Percentiles rank a stretch among this genome's conserved stretches.
These are phyloP conservation scores for Platycercus adscitus DNA, from an alignment of 2,113 vertebrate species.

Conservation along the genomic window DNA sequence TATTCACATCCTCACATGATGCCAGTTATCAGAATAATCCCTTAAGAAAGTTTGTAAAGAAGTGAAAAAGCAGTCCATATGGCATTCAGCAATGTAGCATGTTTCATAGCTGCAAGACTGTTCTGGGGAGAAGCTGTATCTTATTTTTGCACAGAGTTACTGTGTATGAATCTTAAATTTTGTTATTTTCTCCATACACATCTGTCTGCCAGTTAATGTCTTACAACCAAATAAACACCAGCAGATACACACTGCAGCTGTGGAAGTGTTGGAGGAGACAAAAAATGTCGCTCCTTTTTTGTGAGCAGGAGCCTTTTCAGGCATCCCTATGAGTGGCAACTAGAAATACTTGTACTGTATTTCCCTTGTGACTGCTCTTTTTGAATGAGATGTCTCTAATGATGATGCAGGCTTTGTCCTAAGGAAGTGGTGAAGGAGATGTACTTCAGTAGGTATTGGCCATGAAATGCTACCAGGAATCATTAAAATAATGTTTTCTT, in stretches of 20 bases:
- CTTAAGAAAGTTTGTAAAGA: neutral
- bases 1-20: neutral
- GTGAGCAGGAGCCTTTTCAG: neutral
- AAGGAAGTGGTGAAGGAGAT: neutral
- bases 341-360: neutral
- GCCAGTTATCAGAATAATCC: slow-evolving; percentile 3
- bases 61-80: neutral
- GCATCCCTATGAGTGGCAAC: neutral
- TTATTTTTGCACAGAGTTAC: neutral
- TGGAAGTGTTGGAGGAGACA: neutral
- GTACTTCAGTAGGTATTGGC: neutral
- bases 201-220: neutral
- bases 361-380: neutral
- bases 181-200: neutral
- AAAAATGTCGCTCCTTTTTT: neutral
- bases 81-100: neutral
- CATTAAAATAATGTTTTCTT: neutral
- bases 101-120: neutral
- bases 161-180: neutral
- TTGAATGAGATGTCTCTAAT: neutral
- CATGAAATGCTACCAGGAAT: neutral
- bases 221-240: neutral
- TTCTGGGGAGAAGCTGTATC: neutral
- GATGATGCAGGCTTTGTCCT: neutral
- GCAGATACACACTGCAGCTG: neutral